phyloP scores from a whole-genome alignment of 2,888 invertebrate species.

The Eumerus sabulonum region DNA sequence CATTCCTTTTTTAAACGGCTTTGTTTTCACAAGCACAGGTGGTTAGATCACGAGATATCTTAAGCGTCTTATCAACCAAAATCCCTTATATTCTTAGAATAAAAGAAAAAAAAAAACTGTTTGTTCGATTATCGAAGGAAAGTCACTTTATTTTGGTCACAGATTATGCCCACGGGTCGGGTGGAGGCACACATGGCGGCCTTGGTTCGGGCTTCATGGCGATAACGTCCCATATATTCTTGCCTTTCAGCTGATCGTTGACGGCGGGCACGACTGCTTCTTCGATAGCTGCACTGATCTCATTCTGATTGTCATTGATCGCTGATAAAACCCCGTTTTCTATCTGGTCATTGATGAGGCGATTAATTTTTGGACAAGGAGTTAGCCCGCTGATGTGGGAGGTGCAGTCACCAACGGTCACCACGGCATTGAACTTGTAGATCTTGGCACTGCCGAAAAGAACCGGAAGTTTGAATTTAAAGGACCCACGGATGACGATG shows the following conservation, averaged over 20 bases:
- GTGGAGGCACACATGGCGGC: slow-evolving; percentile 71
- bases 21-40: no score
- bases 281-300: slow-evolving; percentile 73
- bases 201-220: slow-evolving; percentile 40
- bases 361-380: slow-evolving; percentile 72
- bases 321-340: slow-evolving; percentile 71
- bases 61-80: no score
- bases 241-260: slow-evolving; percentile 74
- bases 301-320: slow-evolving; percentile 72
- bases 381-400: slow-evolving; percentile 74
- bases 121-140: neutral
- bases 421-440: slow-evolving; percentile 72
- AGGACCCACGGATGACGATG: slow-evolving; percentile 72
- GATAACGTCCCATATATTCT: slow-evolving; percentile 60
- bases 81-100: no score
- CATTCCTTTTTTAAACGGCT: no score
- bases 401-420: slow-evolving; percentile 71
- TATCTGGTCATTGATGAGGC: slow-evolving; percentile 72
- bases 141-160: neutral
- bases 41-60: no score
- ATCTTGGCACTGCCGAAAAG: slow-evolving; percentile 76
- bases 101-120: no score
- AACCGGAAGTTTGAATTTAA: slow-evolving; percentile 74
- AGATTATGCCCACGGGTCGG: slow-evolving; percentile 74
- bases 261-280: slow-evolving; percentile 72